Evolutionary conservation across 2,113 vertebrate species (phyloP).

Genomic region (Dicaeum eximium): DNA sequence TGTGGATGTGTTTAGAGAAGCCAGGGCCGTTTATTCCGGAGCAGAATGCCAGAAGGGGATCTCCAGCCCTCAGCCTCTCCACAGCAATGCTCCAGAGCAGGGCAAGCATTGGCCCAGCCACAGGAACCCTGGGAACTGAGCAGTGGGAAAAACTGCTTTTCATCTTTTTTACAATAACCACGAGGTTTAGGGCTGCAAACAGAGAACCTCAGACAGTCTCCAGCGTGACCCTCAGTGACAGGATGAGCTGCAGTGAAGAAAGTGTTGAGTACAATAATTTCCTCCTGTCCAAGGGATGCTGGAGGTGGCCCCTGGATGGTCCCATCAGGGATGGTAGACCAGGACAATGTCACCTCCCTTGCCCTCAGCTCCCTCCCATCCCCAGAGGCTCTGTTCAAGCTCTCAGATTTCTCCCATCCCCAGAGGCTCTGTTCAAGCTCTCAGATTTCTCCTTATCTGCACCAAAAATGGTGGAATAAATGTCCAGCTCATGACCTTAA

Average conservation of each 20-base stretch:
- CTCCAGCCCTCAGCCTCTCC: background rate
- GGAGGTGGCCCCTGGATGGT: background rate
- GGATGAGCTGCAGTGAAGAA: background rate
- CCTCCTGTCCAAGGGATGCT: background rate
- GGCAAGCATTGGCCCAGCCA: background rate
- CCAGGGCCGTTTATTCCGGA: background rate
- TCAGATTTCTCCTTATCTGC: background rate
- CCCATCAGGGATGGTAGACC: background rate
- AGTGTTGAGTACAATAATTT: accelerated
- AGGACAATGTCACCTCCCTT: background rate
- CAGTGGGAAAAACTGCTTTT: background rate
- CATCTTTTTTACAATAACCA: background rate
- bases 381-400: background rate
- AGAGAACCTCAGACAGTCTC: background rate
- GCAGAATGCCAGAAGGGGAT: background rate
- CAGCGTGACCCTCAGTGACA: background rate
- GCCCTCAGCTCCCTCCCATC: background rate
- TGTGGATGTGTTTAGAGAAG: background rate
- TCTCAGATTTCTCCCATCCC: background rate
- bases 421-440: background rate
- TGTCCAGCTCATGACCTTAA: background rate
- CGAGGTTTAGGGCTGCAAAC: background rate
- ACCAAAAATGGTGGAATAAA: background rate
- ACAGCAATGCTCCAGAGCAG: background rate
- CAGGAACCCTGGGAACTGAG: background rate